Evolutionary conservation across 2,888 invertebrate species (phyloP).

Genomic region (Xylocampa areola): DNA sequence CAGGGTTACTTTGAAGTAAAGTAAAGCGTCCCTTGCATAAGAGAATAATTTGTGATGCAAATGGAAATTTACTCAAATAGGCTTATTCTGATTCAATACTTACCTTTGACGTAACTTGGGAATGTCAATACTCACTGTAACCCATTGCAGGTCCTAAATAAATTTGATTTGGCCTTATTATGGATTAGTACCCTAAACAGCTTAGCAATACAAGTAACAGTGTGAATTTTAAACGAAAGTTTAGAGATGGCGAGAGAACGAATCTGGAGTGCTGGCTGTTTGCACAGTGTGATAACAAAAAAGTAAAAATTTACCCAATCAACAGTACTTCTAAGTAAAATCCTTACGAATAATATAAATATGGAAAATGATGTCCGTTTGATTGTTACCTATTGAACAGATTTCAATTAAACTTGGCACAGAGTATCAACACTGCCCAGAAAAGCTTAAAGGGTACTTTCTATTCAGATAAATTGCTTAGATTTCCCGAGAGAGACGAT

Average conservation of each 20-base stretch:
- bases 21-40: conserved; percentile 25
- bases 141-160: conserved; percentile 52
- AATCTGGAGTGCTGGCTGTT: background rate
- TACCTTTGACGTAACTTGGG: conserved; percentile 29
- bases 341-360: no score
- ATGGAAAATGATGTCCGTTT: no score
- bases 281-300: no score
- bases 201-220: conserved; percentile 24
- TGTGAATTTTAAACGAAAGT: conserved; percentile 36
- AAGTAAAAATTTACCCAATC: no score
- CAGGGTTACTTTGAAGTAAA: conserved; percentile 25
- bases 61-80: conserved; percentile 47
- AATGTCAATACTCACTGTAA: conserved; percentile 36
- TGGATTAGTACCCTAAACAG: conserved; percentile 23
- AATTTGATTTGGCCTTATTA: conserved; percentile 45
- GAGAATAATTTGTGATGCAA: conserved; percentile 53
- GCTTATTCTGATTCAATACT: conserved; percentile 42
- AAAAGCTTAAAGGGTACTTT: no score
- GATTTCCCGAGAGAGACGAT: no score
- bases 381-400: no score
- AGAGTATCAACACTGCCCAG: no score
- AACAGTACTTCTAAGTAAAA: no score
- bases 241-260: conserved; percentile 2
- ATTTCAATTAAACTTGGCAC: no score
- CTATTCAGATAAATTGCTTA: no score